Base-by-base conservation (phyloP, 2,113 vertebrate genomes). In the Podarcis cretensis region DNA sequence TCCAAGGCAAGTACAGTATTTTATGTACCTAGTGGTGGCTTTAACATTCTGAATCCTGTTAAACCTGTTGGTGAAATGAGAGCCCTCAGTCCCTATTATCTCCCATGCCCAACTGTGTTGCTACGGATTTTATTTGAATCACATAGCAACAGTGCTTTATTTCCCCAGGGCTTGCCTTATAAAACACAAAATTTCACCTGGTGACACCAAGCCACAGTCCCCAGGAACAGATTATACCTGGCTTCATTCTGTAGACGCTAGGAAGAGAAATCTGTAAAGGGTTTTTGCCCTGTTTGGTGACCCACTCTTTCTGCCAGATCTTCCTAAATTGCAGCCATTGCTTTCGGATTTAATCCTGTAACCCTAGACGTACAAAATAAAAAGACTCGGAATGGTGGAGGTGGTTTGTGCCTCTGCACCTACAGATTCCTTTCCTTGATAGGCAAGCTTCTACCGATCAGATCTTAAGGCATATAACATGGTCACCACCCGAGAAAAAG, bases 111-210 rank as follows among this genome's bases (percentile, higher is more conserved):
- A 69, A 93, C 89, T 93, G 93, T 93, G 89, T 96, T 96, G 94
- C 92, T 92, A 92, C 89, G 89, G 85, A 91, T 91, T 90, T 85
- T 85, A 79, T 93, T 93, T 94, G 91, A 89, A 92, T 95, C 95
- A 92, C 94, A 94, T 96, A 94, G 94, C 77, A 93, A 95, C 95
- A 84, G 85, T 93, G 84, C 95, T 84, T 96, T 96, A 91, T 95
- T 93, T 95, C 92, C 93, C 89, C 89, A 92, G 84, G 92, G 89
- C 91, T 93, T 90, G 87, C 71, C 90, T 93, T 95, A 88, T 89
- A 88, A 66, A 89, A 66, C 87, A 83, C 90, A 86, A 25, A 40
- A 85, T 95, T 93, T 92, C 92, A 89, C 83, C 20, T 4, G 75
- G 6, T 12, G 20, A 57, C 88, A 89, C 54, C 54, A 54, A 76